These are phyloP conservation scores for Acanthurus lineatus DNA, from an alignment of 2,797 vertebrate species.

Conservation along the genomic window DNA sequence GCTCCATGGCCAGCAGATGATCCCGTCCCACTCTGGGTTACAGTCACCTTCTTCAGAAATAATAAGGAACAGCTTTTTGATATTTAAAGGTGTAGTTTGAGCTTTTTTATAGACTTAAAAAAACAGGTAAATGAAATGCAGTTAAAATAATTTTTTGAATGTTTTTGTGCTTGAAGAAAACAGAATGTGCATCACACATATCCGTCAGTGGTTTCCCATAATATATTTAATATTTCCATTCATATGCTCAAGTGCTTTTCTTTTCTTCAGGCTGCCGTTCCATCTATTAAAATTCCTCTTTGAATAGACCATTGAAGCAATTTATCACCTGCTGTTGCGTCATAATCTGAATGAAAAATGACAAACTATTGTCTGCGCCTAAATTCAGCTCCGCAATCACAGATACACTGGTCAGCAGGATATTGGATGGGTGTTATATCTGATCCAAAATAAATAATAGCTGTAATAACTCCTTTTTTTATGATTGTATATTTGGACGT, in stretches of 20 bases:
- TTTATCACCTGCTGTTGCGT: slow-evolving; percentile 37
- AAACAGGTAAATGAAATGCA: too few relatives aligned
- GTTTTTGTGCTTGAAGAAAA: slow-evolving; percentile 10
- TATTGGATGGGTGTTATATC: slow-evolving; percentile 68
- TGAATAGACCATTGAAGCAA: slow-evolving; percentile 19
- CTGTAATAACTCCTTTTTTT: slow-evolving; percentile 33
- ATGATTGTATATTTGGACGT: slow-evolving; percentile 31
- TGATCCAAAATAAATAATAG: slow-evolving; percentile 60
- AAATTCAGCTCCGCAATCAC: slow-evolving; percentile 34
- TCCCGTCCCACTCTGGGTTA: slow-evolving; percentile 91
- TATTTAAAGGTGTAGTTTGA: not conserved
- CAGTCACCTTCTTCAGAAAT: slow-evolving; percentile 84
- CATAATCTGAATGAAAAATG: slow-evolving; percentile 51
- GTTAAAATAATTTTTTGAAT: too few relatives aligned
- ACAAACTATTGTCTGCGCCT: slow-evolving; percentile 31
- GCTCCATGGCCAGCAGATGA: slow-evolving; percentile 92
- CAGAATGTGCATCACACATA: not conserved
- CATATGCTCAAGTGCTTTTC: not conserved
- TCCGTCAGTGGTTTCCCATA: not conserved
- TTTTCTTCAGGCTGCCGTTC: not conserved
- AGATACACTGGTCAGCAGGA: slow-evolving; percentile 63
- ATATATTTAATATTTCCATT: too few relatives aligned
- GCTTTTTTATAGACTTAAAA: too few relatives aligned
- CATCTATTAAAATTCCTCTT: slow-evolving; percentile 7
- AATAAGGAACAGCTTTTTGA: slow-evolving; percentile 10